Percentiles rank a stretch among this genome's conserved stretches.
Evolutionary conservation across 2,797 vertebrate genomes (phyloP).

Genomic region (Trematomus bernacchii): DNA sequence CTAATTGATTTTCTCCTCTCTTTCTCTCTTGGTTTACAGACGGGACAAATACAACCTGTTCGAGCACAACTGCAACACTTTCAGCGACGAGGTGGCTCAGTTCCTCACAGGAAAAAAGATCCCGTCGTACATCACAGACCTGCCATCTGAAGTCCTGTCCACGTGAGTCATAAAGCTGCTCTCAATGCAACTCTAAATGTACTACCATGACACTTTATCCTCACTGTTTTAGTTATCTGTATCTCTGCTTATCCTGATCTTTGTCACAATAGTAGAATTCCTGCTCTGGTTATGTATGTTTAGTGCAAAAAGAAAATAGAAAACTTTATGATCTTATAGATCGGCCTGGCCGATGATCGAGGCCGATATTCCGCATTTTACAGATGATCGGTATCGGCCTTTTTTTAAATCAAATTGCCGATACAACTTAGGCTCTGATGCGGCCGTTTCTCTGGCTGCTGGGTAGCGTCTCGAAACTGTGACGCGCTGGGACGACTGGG

Average conservation of each 20-base stretch:
- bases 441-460: no score
- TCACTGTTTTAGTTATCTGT: background rate
- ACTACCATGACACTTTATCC: background rate
- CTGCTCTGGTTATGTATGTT: no score
- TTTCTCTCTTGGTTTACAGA: conserved; percentile 69
- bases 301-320: no score
- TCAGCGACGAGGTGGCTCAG: conserved; percentile 95
- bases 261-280: background rate
- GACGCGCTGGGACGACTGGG: no score
- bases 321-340: no score
- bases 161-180: conserved; percentile 88
- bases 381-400: no score
- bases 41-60: conserved; percentile 92
- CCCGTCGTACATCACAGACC: conserved; percentile 96
- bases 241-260: background rate
- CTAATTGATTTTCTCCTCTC: background rate
- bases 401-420: no score
- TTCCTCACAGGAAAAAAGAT: conserved; percentile 95
- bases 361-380: no score
- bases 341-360: no score
- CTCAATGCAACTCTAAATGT: background rate
- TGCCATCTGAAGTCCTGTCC: conserved; percentile 94
- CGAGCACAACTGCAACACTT: conserved; percentile 97
- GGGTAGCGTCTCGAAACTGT: no score
- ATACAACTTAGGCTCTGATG: no score